Conservation (phyloP, 2,888 invertebrate genomes). For the Hydroisotoma schaefferi region DNA sequence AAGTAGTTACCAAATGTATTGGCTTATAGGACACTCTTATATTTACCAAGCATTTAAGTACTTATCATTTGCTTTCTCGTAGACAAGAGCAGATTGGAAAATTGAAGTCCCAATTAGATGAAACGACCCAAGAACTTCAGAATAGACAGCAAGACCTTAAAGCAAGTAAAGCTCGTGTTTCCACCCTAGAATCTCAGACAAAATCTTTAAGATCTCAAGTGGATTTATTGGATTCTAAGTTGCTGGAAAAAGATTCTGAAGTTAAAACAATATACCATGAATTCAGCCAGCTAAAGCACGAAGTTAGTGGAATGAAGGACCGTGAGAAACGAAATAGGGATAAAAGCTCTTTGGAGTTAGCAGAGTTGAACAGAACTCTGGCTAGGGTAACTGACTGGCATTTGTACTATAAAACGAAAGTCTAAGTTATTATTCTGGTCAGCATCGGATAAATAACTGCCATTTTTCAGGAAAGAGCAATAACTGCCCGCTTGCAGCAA, state of each 20-base stretch:
- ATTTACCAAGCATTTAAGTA: not conserved
- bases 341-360: conserved; percentile 29
- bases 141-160: conserved; percentile 52
- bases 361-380: conserved; percentile 28
- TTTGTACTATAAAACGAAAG: too few relatives aligned
- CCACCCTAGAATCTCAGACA: conserved; percentile 65
- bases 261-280: conserved; percentile 17
- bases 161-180: conserved; percentile 61
- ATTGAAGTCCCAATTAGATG: conserved; percentile 60
- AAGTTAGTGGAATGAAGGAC: conserved; percentile 28
- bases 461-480: conserved; percentile 31
- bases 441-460: too few relatives aligned
- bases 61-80: not conserved
- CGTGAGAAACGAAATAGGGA: conserved; percentile 35
- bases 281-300: conserved; percentile 25
- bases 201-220: conserved; percentile 60
- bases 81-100: conserved; percentile 59
- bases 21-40: too few relatives aligned
- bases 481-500: conserved; percentile 27
- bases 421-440: too few relatives aligned
- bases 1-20: conserved; percentile 21
- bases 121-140: conserved; percentile 59
- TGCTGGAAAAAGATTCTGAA: conserved; percentile 60
- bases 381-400: too few relatives aligned
- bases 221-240: conserved; percentile 61